These are phyloP conservation scores for Halyomorpha halys DNA, from an alignment of 1,140 invertebrate genomes.

Conservation along the genomic window DNA sequence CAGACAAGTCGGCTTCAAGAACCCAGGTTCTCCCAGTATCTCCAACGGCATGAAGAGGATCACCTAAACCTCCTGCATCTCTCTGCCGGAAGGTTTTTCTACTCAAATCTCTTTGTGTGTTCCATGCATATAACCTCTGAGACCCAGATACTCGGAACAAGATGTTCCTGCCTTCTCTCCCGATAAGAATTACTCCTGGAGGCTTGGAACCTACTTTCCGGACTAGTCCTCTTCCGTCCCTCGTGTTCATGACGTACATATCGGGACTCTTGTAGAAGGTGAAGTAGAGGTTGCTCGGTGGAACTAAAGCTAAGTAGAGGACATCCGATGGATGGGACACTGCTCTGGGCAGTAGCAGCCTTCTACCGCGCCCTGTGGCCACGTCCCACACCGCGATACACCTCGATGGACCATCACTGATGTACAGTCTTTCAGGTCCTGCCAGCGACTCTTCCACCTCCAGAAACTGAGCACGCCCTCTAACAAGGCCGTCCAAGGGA, in stretches of 20 bases:
- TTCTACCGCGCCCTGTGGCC: conserved; percentile 39
- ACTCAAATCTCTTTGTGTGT: conserved; percentile 33
- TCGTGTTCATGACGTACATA: conserved; percentile 45
- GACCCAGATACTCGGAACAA: conserved; percentile 41
- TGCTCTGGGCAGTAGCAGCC: conserved; percentile 28
- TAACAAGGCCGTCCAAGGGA: conserved; percentile 13
- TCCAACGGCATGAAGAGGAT: conserved; percentile 45
- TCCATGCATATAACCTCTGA: conserved; percentile 40
- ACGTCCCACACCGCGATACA: conserved; percentile 52
- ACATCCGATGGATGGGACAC: conserved; percentile 43
- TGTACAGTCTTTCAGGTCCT: conserved; percentile 39
- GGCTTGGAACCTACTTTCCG: conserved; percentile 39
- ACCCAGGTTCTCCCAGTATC: conserved; percentile 44
- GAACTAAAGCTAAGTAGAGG: conserved; percentile 46
- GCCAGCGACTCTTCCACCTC: conserved; percentile 42
- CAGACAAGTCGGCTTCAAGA: conserved; percentile 50
- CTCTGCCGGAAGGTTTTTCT: conserved; percentile 30
- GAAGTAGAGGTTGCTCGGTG: conserved; percentile 41
- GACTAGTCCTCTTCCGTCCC: conserved; percentile 32
- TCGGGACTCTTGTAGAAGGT: conserved; percentile 45
- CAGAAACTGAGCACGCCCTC: conserved; percentile 47
- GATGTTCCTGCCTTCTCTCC: conserved; percentile 42
- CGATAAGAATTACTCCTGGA: conserved; percentile 41
- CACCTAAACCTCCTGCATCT: conserved; percentile 29
- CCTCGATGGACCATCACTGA: conserved; percentile 48